Base-by-base conservation (phyloP, 1,140 invertebrate genomes). In the Eriocheir sinensis region DNA sequence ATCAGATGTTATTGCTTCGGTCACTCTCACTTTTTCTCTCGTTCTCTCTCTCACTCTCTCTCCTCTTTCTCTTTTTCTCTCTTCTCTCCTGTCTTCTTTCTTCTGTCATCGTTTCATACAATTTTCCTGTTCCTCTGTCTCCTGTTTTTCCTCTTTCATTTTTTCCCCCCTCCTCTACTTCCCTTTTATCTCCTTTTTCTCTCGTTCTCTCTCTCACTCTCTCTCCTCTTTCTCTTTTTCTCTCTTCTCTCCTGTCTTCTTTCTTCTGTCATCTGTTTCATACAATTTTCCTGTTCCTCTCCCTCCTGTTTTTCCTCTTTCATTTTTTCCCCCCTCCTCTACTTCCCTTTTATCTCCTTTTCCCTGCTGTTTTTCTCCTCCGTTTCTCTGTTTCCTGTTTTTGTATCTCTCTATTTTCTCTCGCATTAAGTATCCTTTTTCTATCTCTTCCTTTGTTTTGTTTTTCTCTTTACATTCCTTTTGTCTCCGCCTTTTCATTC, bases 11-110 rank as follows among this genome's bases (percentile, higher is more conserved):
- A 15, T n/a, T 72, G 12, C n/a, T n/a, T 72, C 60, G 12, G 12
- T 72, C 60, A 15, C 60, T 72, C 60, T 72, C 60, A 15, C 60
- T 72, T n/a, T 72, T n/a, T 72, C 60, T 72, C 60, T 72, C 60
- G 12, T 15, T 15, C n/a, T 72, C n/a, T 15, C 60, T 72, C 12
- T 15, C n/a, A 72, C 60, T n/a, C n/a, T 72, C n/a, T n/a, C n/a
- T n/a, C n/a, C 60, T n/a, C 60, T 72, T 72, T n/a, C 60, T 72
- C 60, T n/a, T n/a, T 72, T 72, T 72, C 60, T 72, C 60, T 72
- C 60, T 72, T n/a, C n/a, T n/a, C 60, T n/a, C n/a, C 60, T n/a
- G 12, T 72, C n/a, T 72, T n/a, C n/a, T n/a, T n/a, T n/a, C 12
- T n/a, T n/a, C 60, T n/a, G 12, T n/a, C n/a, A 15, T 72, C 60